Percentiles rank a stretch among this genome's conserved stretches.
These are phyloP conservation scores for Maniola jurtina DNA, from an alignment of 1,140 invertebrate genomes.

Conservation along the genomic window DNA sequence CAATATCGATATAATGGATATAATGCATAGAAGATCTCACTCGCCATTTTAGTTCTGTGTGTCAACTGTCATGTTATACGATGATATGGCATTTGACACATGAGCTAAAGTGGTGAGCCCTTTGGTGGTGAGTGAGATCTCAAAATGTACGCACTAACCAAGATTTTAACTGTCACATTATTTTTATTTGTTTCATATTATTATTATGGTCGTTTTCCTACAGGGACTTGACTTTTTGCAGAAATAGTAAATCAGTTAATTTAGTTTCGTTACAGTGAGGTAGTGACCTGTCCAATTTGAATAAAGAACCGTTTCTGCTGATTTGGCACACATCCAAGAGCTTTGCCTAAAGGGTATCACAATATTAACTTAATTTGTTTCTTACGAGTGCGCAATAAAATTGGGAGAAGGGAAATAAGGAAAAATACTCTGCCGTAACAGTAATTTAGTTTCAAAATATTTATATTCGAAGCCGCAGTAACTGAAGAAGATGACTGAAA, in stretches of 20 bases:
- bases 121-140: no score
- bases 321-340: conserved; percentile 20
- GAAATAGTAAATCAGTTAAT: neutral
- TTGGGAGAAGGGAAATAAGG: neutral
- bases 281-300: conserved; percentile 14
- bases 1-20: no score
- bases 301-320: conserved; percentile 12
- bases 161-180: no score
- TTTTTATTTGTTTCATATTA: no score
- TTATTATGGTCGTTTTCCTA: neutral
- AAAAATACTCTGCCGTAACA: conserved; percentile 1
- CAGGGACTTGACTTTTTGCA: neutral
- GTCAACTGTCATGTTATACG: no score
- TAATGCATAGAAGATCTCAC: no score
- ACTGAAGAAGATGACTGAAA: neutral
- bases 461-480: neutral
- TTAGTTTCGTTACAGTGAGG: neutral
- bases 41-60: no score
- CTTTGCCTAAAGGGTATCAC: conserved; percentile 15
- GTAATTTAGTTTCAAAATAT: neutral
- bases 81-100: no score
- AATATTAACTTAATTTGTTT: conserved; percentile 22
- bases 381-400: conserved; percentile 1
- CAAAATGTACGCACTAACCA: no score
- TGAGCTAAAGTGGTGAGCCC: no score